These are phyloP conservation scores for Mirza zaza DNA, from an alignment of 2,113 vertebrate genomes.

Conservation along the genomic window DNA sequence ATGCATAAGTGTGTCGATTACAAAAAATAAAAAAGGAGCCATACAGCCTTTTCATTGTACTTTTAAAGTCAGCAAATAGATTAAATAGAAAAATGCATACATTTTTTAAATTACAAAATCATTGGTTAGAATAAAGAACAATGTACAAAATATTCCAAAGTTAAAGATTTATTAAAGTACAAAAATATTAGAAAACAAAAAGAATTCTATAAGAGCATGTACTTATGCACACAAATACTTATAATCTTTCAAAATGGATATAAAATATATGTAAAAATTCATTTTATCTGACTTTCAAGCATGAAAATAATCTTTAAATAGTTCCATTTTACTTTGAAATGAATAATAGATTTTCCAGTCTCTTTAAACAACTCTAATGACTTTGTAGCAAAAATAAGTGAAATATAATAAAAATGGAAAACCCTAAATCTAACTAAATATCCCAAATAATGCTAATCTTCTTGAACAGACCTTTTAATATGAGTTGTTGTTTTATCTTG, in stretches of 20 bases:
- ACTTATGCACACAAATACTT: not conserved
- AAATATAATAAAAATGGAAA: constrained; percentile 6
- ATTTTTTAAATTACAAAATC: not conserved
- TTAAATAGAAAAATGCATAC: not conserved
- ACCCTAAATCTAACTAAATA: not conserved
- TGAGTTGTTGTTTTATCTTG: not conserved
- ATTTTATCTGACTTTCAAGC: constrained; percentile 11
- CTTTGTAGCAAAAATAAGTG: not conserved
- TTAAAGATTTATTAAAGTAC: not conserved
- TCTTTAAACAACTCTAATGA: not conserved
- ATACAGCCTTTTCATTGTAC: not conserved
- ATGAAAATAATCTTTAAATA: constrained; percentile 41
- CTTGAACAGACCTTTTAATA: not conserved
- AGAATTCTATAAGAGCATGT: not conserved
- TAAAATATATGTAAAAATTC: not conserved
- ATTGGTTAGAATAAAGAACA: not conserved
- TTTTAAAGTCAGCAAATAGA: not conserved
- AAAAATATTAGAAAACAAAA: not conserved
- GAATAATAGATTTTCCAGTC: not conserved
- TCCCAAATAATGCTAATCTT: not conserved
- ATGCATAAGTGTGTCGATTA: not conserved
- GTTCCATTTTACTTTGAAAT: not conserved
- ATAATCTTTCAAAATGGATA: not conserved
- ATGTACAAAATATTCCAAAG: not conserved
- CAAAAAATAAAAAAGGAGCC: not conserved